Base-by-base conservation (phyloP, 2,888 invertebrate genomes). In the Eilema sororculum region DNA sequence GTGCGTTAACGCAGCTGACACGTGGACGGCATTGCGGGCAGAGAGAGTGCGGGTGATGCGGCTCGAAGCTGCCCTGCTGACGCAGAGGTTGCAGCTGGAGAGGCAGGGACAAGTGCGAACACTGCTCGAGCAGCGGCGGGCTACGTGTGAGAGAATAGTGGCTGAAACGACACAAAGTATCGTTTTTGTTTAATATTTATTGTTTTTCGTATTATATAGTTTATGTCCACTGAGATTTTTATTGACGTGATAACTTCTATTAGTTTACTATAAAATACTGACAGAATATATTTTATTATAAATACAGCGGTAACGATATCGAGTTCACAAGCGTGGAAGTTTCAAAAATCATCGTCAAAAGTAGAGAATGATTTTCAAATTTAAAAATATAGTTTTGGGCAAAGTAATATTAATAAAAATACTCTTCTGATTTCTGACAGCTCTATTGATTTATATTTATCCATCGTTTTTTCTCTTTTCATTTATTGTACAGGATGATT, bases 101-200 rank as follows among this genome's bases (percentile, higher is more conserved):
- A 89, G 93, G 24, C 94, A 94, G 77, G 89, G 87, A 4, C 87
- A 90, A 69, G 91, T 92, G 65, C 90, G 95, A 71, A 95, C 93
- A 12, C 91, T 93, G 81, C 88, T 94, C 0, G 93, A 95, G 77
- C 84, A 89, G 2, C 91, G 91, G 12, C 90, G 91, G 67, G 89
- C 93, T 22, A 67, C 88, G 46, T 86, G 93, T 22, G 93, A 94
- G 82, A 86, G 94, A 56, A 90, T 92, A 77, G 78, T 93, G 30
- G 73, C 92, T 56, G 85, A 90, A 25, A 68, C 85, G 6, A 87
- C 86, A 0, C 84, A 88, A 57, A 71, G 82, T 30, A 72, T 79
- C 1, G 56, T 82, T 2, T 75, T 85, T 1, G 78, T 64, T 16
- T 65, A 65, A 65, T 56, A 56, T 57, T 56, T 65, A 30, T 22